Evolutionary conservation across 2,797 vertebrate species (phyloP), one percentile per base, ranked within the genome.

Genomic region (Sparidentex hasta): DNA sequence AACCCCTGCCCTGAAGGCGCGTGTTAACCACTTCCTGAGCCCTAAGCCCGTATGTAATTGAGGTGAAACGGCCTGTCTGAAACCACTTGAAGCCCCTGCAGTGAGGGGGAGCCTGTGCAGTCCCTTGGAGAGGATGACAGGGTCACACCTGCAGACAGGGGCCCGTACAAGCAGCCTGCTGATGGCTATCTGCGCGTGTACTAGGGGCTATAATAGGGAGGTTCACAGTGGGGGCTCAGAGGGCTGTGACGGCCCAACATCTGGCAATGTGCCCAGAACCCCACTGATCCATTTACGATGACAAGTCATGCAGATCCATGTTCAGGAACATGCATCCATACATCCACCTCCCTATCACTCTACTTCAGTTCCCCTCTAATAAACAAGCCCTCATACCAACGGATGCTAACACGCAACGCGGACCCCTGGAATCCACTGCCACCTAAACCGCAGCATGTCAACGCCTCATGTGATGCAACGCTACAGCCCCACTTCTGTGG

Each of bases 11-110:
- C 72, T 6, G 4, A 76, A 72, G 91, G n/a, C 47, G 59, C 4
- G 12, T 86, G 83, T 88, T 78, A 81, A 76, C 66, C 73, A 82
- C 80, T 89, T 88, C 88, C 84, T 78, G 77, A 85, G 82, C 75
- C 80, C 54, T 66, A 74, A 87, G 85, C 82, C 68, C 78, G 66
- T 73, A 75, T 65, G 76, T 78, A 89, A 87, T 72, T 84, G 89
- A 84, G 81, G 70, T 77, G 79, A 87, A 83, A 84, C 47, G 48
- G 62, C 59, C 82, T 57, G 73, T 82, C 88, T 84, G 76, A 86
- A 76, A 89, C 62, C 76, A 85, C 82, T 6, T 89, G 81, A 86
- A 88, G 82, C 65, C 65, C 29, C 59, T 54, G 59, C 71, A 80
- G 75, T 18, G 71, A 75, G 59, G 70, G 41, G 62, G 62, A 65